Percentiles rank a stretch among this genome's conserved stretches.
Conservation (phyloP, 92 coral and sea anemone species). For the Micromussa lordhowensis region DNA sequence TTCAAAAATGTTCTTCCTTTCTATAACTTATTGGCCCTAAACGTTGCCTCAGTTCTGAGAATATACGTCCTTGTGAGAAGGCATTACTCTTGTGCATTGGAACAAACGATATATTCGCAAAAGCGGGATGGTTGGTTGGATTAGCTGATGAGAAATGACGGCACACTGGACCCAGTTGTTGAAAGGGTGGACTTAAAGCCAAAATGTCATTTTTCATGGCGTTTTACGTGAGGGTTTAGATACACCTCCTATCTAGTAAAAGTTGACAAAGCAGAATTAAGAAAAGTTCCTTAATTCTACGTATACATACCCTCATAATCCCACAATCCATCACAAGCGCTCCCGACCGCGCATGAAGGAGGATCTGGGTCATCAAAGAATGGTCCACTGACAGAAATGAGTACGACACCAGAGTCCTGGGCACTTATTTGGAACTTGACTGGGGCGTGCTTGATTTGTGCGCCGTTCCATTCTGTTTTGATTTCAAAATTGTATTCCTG, state of each 20-base stretch:
- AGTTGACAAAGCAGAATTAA: not conserved
- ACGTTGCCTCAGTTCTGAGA: not conserved
- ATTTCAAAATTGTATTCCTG: constrained; percentile 76
- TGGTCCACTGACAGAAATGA: constrained; percentile 89
- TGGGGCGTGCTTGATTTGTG: constrained; percentile 79
- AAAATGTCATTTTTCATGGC: too few relatives aligned
- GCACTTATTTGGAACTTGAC: constrained; percentile 83
- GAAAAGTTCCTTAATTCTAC: not conserved
- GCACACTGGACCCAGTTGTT: not conserved
- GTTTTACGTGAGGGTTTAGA: too few relatives aligned
- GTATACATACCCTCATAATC: constrained; percentile 83
- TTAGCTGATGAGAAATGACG: not conserved
- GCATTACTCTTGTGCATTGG: not conserved
- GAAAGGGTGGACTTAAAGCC: not conserved
- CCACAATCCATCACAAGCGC: constrained; percentile 92
- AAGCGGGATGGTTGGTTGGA: too few relatives aligned
- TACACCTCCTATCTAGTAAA: too few relatives aligned
- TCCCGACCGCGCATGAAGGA: constrained; percentile 81
- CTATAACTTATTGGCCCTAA: not conserved
- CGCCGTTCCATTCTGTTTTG: constrained; percentile 86
- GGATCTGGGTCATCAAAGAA: constrained; percentile 88
- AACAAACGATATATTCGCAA: too few relatives aligned
- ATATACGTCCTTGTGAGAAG: not conserved
- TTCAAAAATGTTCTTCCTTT: not conserved
- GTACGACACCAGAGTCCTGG: constrained; percentile 69